Conservation (phyloP, 2,888 invertebrate species). For the Phengaris arion region DNA sequence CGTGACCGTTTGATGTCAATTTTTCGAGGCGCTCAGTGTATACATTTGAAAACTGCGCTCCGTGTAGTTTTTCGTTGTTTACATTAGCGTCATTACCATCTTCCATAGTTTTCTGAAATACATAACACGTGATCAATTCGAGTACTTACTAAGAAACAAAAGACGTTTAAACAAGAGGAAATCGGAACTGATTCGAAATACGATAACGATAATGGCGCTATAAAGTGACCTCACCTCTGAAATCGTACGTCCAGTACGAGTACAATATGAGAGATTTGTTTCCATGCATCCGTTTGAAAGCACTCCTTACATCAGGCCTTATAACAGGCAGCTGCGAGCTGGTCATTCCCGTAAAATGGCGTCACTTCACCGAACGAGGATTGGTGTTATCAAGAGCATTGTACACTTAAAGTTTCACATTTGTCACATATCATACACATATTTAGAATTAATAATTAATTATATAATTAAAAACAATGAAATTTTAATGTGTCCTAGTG, state of each 20-base stretch:
- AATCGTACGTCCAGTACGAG: constrained; percentile 78
- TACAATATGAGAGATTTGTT: constrained; percentile 72
- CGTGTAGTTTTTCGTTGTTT: constrained; percentile 67
- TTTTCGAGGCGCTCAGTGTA: constrained; percentile 63
- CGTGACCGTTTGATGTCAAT: constrained; percentile 68
- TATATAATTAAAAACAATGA: constrained; percentile 52
- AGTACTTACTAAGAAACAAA: constrained; percentile 68
- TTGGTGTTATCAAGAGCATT: constrained; percentile 70
- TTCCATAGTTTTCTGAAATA: constrained; percentile 79
- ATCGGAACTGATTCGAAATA: constrained; percentile 65
- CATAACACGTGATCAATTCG: constrained; percentile 64
- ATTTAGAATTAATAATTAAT: constrained; percentile 51
- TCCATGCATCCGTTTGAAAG: constrained; percentile 74
- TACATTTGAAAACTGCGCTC: constrained; percentile 58
- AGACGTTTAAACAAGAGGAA: constrained; percentile 73
- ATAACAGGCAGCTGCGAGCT: constrained; percentile 76
- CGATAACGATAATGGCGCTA: constrained; percentile 55
- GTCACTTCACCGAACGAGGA: constrained; percentile 77
- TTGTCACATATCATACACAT: constrained; percentile 59
- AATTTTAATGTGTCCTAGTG: constrained; percentile 56
- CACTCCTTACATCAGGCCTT: constrained; percentile 76
- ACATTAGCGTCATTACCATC: constrained; percentile 73
- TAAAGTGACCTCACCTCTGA: constrained; percentile 64
- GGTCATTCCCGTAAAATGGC: constrained; percentile 81
- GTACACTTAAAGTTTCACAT: constrained; percentile 53